Conservation (phyloP, 64 coral and sea anemone genomes). For the Exaiptasia diaphana region DNA sequence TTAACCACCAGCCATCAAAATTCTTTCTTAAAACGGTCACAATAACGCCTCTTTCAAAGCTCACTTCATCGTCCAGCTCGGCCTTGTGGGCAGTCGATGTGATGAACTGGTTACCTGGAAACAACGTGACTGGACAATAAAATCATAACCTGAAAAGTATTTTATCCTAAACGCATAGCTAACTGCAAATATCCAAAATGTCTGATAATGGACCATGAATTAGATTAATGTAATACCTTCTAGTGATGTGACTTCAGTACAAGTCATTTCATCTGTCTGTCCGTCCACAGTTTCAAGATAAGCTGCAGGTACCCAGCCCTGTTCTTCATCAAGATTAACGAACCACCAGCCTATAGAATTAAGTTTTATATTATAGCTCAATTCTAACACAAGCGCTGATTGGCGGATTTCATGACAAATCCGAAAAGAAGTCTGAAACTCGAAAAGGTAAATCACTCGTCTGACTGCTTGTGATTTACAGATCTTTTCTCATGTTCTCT, state of each 20-base stretch:
- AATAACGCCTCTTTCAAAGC: conserved; percentile 77
- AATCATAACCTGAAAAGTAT: background rate
- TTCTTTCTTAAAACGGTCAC: conserved; percentile 89
- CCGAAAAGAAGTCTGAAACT: background rate
- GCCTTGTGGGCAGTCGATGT: conserved; percentile 71
- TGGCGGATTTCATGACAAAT: background rate
- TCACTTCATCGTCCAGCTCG: conserved; percentile 82
- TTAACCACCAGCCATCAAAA: conserved; percentile 96
- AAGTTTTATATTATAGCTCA: no score
- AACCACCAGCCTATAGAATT: conserved; percentile 96
- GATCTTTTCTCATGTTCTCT: no score
- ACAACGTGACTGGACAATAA: background rate
- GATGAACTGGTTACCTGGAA: conserved; percentile 75
- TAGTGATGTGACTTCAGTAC: background rate
- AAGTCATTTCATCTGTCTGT: conserved; percentile 30
- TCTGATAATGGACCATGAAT: no score
- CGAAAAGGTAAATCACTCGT: no score
- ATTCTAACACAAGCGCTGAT: no score
- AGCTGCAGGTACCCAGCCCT: conserved; percentile 89
- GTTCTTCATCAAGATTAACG: conserved; percentile 91
- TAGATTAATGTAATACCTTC: no score
- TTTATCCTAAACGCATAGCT: background rate
- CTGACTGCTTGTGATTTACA: no score
- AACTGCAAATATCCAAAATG: background rate
- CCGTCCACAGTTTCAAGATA: conserved; percentile 64